A percentile compares a stretch with the other conserved stretches of the same genome.
Evolutionary conservation across 1,140 invertebrate species (phyloP).

Genomic region (Drosophila ohnishii): DNA sequence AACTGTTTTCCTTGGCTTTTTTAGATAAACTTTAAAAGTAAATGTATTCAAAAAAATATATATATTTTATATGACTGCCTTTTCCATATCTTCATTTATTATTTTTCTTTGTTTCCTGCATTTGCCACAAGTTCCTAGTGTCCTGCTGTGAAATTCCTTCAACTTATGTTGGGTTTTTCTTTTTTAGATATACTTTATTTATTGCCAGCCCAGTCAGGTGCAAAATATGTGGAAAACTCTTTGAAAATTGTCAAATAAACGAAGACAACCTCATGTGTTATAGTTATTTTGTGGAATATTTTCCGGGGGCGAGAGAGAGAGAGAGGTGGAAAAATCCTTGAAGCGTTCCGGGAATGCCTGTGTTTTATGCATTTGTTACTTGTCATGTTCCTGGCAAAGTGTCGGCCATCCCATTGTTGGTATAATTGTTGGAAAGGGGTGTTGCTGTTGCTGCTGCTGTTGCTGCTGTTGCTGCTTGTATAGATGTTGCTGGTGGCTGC

Average conservation of each 20-base stretch:
- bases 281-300: constrained; percentile 13
- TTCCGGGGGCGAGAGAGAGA: neutral
- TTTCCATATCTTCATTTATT: neutral
- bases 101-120: neutral
- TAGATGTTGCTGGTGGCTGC: constrained; percentile 2
- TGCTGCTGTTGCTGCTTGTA: neutral
- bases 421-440: constrained; percentile 23
- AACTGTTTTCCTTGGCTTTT: too few species aligned
- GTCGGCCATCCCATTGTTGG: constrained; percentile 39
- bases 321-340: constrained; percentile 6
- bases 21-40: too few species aligned
- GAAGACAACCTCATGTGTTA: neutral
- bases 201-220: constrained; percentile 9
- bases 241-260: constrained; percentile 32
- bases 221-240: constrained; percentile 26
- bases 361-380: constrained; percentile 69
- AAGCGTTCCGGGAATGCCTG: constrained; percentile 20
- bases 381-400: constrained; percentile 65
- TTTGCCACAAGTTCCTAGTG: neutral
- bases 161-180: neutral
- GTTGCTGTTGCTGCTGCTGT: neutral
- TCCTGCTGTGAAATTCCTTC: constrained; percentile 1
- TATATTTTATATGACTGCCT: neutral
- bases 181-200: neutral
- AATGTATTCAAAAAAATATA: neutral